Conservation (phyloP, 2,888 invertebrate species). For the Mycalesis mineus region DNA sequence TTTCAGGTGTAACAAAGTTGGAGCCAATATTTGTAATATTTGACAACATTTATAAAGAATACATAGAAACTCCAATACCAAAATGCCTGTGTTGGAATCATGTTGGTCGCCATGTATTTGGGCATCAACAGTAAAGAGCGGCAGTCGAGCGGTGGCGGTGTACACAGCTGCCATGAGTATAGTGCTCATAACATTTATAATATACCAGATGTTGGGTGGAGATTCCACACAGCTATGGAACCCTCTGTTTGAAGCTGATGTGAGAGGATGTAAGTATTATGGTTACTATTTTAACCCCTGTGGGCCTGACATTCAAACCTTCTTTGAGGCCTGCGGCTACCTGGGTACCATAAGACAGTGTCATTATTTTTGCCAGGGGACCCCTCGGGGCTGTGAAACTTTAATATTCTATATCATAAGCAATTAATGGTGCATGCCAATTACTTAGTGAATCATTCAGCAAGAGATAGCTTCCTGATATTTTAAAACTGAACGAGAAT, state of each 20-base stretch:
- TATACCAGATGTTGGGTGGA: constrained; percentile 90
- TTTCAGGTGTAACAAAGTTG: not conserved
- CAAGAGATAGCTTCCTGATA: no score
- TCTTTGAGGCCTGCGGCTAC: no score
- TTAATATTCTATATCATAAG: no score
- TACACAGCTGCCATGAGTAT: constrained; percentile 87
- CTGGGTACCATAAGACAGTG: no score
- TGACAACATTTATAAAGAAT: not conserved
- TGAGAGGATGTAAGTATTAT: constrained; percentile 82
- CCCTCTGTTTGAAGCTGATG: constrained; percentile 92
- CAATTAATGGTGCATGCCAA: no score
- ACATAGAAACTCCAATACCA: constrained; percentile 31
- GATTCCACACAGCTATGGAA: constrained; percentile 93
- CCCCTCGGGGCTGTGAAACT: no score
- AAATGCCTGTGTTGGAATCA: constrained; percentile 85
- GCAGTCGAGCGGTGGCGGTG: constrained; percentile 86
- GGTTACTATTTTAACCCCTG: no score
- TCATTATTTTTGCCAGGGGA: no score
- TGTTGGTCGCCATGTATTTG: constrained; percentile 95
- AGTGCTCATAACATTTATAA: constrained; percentile 84
- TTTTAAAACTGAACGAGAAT: no score
- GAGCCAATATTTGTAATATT: not conserved
- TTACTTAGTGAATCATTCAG: no score
- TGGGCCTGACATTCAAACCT: no score
- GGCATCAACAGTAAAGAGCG: constrained; percentile 86